Evolutionary conservation across 2,888 invertebrate species (phyloP), one percentile per base, ranked within the genome.

Genomic region (Mechanitis messenoides): DNA sequence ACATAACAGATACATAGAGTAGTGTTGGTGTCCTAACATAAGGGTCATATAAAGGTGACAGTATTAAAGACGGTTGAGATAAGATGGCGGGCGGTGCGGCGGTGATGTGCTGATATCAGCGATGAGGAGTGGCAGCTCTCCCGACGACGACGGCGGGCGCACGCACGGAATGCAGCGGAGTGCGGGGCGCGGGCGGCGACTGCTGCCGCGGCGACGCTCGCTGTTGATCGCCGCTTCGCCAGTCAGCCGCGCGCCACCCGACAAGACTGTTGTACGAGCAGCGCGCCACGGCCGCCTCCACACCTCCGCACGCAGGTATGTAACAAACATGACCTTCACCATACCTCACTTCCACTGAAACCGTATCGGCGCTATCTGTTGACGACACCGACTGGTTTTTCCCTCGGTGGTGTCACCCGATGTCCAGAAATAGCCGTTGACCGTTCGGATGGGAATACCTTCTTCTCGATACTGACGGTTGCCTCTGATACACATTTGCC

Each of bases 161-260:
- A 76, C 83, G 82, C 77, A 80, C 80, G 83, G 83, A 80, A 78
- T 82, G 84, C 81, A 78, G 81, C 79, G 74, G 79, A 75, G 75
- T 71, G 84, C 73, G 85, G 77, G 85, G 86, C 78, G 85, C 82
- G 75, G 72, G 72, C 71, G 73, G 81, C 72, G 81, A 78, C 75
- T 83, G 85, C 84, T 84, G 85, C 81, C 83, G 81, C 81, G 79
- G 78, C 81, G 79, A 73, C 78, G 79, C 72, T 69, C 70, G 73
- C 77, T 78, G 80, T 80, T 83, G 81, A 79, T 78, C 77, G 76
- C 58, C 77, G 69, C 76, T 77, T 74, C 76, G 84, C 83, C 85
- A 86, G 86, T 86, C 80, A 74, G 86, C 86, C 87, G 89, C 88
- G 88, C 87, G 88, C 86, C 87, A 78, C 82, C 84, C 86, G 86